These are phyloP conservation scores for Columbina picui DNA, from an alignment of 2,113 vertebrate species.

Conservation along the genomic window DNA sequence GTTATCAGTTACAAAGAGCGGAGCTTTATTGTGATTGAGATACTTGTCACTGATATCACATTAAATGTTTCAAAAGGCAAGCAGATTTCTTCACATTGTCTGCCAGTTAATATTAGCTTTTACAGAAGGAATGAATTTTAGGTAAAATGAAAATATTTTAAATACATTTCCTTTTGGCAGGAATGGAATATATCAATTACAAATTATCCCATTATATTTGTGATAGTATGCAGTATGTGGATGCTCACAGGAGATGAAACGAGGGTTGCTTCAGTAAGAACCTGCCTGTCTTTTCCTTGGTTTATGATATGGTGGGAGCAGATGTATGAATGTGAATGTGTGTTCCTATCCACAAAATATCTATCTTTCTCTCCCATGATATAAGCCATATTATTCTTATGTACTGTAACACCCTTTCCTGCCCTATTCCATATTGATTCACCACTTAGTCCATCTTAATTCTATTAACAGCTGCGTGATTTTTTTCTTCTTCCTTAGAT, in stretches of 20 bases:
- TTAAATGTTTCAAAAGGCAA: not conserved
- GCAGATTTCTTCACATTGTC: not conserved
- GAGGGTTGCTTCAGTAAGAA: not conserved
- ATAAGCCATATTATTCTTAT: not conserved
- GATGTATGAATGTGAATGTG: not conserved
- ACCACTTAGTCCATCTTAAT: not conserved
- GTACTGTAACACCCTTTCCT: not conserved
- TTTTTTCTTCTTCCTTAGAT: not conserved
- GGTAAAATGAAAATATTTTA: not conserved
- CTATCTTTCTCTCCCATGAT: not conserved
- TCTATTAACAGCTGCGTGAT: not conserved
- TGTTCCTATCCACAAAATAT: not conserved
- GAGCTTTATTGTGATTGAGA: not conserved
- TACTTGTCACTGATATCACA: not conserved
- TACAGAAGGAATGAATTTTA: not conserved
- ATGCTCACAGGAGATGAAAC: not conserved
- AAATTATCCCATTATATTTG: not conserved
- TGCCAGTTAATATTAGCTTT: not conserved
- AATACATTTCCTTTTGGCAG: not conserved
- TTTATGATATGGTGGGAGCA: not conserved
- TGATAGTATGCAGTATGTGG: not conserved
- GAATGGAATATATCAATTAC: not conserved
- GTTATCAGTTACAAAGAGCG: not conserved
- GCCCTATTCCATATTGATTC: not conserved
- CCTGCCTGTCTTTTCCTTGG: not conserved